Percentiles rank a stretch among this genome's conserved stretches.
phyloP scores from a whole-genome alignment of 2,113 vertebrate species.

The Gorsachius goisagi region DNA sequence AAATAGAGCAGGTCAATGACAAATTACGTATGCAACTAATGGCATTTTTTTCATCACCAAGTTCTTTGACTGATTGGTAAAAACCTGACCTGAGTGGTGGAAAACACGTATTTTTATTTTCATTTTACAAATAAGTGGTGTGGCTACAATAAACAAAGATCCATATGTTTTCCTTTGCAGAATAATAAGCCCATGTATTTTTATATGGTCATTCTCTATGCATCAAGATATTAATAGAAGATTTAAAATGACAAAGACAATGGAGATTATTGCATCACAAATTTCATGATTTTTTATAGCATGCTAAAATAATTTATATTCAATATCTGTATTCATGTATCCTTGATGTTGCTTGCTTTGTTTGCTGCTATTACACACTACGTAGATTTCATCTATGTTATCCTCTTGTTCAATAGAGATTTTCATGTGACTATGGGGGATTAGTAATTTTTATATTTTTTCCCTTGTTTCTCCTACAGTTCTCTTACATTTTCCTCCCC shows the following conservation, averaged over 20 bases:
- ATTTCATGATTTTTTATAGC: neutral
- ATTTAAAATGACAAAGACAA: neutral
- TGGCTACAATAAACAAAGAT: neutral
- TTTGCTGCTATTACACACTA: neutral
- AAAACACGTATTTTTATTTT: neutral
- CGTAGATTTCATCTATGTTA: neutral
- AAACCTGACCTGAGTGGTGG: neutral
- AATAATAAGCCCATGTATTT: neutral
- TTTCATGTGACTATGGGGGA: neutral
- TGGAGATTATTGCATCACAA: neutral
- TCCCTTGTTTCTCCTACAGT: neutral
- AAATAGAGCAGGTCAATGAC: neutral
- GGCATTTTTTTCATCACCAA: neutral
- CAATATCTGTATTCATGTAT: neutral
- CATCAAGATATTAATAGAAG: neutral
- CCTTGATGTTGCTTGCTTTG: neutral
- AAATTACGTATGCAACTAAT: neutral
- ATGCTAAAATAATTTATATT: conserved; percentile 26
- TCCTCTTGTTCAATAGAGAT: neutral
- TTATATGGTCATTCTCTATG: neutral
- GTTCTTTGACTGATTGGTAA: neutral
- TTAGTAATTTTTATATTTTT: neutral
- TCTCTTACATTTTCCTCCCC: neutral
- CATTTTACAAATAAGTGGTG: neutral
- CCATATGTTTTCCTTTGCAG: neutral